Base-by-base conservation (phyloP, 2,888 invertebrate genomes). In the Archips crataeganus region DNA sequence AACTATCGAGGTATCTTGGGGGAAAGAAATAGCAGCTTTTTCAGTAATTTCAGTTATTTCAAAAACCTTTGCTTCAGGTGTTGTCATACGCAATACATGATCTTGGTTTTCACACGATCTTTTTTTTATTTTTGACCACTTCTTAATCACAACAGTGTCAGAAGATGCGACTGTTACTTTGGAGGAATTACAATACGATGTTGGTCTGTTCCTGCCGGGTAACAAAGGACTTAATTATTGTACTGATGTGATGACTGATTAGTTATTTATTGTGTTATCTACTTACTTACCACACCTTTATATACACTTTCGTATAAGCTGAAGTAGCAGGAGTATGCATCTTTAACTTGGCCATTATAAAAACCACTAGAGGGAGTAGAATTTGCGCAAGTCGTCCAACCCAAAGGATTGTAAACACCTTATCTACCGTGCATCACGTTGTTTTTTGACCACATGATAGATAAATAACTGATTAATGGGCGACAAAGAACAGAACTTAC, bases 401-500 rank as follows among this genome's bases (percentile, higher is more conserved):
- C 13, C 13, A 13, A 13, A 13, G 11, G 13, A 3, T 49, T n/a
- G 47, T 49, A 49, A 11, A 49, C 47, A 13, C 11, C n/a, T 49
- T 49, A 13, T 49, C 13, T 49, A 49, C 13, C 13, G 5, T 2
- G n/a, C 47, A n/a, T 4, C 5, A 5, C n/a, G n/a, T 6, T 49
- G 4, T 49, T n/a, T 4, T 49, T 3, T n/a, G 49, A 5, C n/a
- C 5, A 49, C 5, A 49, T 49, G 49, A 13, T n/a, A n/a, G 11
- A n/a, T n/a, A 57, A 57, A 32, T 32, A 10, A 32, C 32, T 11
- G 3, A 32, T 57, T 32, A 5, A 8, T 9, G 51, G 2, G 15
- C 11, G 3, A 23, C 23, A 23, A 13, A 23, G 6, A 13, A 63
- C 11, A 34, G 42, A 57, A 78, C 87, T 80, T 79, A 91, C 92